Evolutionary conservation across 2,113 vertebrate genomes (phyloP).

Genomic region (Nyctereutes procyonoides): DNA sequence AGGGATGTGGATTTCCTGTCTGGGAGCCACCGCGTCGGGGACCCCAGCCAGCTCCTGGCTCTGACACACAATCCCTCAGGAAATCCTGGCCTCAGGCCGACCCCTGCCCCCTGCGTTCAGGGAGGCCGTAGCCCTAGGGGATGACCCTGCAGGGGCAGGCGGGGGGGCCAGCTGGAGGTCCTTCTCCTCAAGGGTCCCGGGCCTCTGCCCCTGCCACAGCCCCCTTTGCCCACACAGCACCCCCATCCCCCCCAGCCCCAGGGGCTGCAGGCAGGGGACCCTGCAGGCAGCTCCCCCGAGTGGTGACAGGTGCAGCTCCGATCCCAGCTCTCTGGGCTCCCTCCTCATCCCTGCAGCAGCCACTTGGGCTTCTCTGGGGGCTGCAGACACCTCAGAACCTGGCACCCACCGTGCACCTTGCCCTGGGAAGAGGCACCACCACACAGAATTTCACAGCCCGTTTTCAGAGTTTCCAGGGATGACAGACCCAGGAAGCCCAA

Average conservation of each 20-base stretch:
- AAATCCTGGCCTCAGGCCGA: not conserved
- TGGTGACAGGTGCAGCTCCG: no score
- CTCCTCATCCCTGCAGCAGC: rapidly evolving
- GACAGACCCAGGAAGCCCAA: not conserved
- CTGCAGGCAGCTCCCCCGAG: not conserved
- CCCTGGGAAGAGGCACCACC: not conserved
- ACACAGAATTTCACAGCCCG: rapidly evolving
- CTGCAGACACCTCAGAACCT: not conserved
- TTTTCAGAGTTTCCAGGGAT: not conserved
- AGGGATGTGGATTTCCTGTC: not conserved
- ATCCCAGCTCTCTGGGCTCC: no score
- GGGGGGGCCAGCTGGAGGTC: not conserved
- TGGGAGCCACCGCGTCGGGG: not conserved
- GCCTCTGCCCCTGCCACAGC: not conserved
- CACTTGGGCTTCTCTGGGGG: not conserved
- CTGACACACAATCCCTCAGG: not conserved
- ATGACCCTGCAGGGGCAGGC: not conserved
- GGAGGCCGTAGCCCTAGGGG: not conserved
- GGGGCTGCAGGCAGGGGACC: no score
- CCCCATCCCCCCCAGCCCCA: rapidly evolving
- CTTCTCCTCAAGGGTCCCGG: no score
- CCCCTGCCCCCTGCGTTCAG: not conserved
- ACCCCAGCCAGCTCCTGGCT: not conserved
- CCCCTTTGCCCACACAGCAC: no score
- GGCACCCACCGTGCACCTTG: rapidly evolving